A percentile compares a stretch with the other conserved stretches of the same genome.
These are phyloP conservation scores for Congeria kusceri DNA, from an alignment of 2,888 invertebrate species.

Conservation along the genomic window DNA sequence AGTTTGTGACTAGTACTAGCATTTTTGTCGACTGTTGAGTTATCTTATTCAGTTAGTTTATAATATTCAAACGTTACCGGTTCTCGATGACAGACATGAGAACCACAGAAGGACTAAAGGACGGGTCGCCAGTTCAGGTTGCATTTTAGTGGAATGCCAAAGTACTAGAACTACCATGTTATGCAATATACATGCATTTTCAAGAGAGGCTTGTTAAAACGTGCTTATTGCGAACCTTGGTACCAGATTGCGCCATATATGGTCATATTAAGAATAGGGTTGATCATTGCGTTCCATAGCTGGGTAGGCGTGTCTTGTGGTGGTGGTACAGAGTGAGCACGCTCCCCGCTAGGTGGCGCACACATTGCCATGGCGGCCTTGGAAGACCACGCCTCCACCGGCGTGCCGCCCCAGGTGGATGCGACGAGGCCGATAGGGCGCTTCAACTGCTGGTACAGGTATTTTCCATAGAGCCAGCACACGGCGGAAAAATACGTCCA, in stretches of 20 bases:
- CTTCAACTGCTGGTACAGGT: conserved; percentile 75
- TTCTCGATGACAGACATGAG: too few species aligned
- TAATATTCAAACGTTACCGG: too few species aligned
- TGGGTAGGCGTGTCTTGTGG: conserved; percentile 45
- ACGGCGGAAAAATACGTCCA: conserved; percentile 80
- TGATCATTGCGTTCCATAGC: conserved; percentile 84
- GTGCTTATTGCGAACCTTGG: conserved; percentile 81
- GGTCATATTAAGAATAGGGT: conserved; percentile 80
- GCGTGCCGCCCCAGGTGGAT: conserved; percentile 76
- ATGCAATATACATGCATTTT: too few species aligned
- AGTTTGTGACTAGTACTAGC: too few species aligned
- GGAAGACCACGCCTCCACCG: conserved; percentile 81
- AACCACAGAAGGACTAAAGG: too few species aligned
- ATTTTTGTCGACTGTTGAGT: too few species aligned
- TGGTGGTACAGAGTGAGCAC: neutral
- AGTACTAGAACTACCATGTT: too few species aligned
- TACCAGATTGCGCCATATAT: conserved; percentile 83
- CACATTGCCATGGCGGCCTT: conserved; percentile 70
- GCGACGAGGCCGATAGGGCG: conserved; percentile 79
- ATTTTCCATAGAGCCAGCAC: conserved; percentile 82
- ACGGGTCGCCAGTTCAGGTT: too few species aligned
- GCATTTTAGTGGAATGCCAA: too few species aligned
- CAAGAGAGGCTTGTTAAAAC: too few species aligned
- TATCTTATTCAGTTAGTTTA: too few species aligned
- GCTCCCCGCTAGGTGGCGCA: conserved; percentile 78